Conservation (phyloP, 1,140 invertebrate species). For the Monomorium pharaonis region DNA sequence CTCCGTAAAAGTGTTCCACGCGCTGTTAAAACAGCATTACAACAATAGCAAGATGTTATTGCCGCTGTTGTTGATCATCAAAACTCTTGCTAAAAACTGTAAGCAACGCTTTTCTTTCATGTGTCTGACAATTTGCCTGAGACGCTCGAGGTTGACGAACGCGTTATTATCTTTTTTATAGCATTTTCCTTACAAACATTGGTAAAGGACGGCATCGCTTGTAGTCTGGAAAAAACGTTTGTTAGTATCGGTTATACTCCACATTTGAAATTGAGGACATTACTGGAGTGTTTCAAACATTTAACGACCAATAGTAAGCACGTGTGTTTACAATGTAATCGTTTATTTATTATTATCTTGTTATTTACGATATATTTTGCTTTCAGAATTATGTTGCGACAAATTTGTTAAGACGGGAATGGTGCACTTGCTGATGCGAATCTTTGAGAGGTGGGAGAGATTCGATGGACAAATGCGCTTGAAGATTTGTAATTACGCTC, state of each 20-base stretch:
- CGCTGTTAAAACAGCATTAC: conserved; percentile 87
- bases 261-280: conserved; percentile 87
- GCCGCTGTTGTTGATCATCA: conserved; percentile 88
- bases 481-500: conserved; percentile 87
- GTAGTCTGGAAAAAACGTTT: conserved; percentile 88
- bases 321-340: conserved; percentile 53
- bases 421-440: conserved; percentile 86
- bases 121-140: background rate
- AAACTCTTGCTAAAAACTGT: conserved; percentile 88
- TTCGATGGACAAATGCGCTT: conserved; percentile 88
- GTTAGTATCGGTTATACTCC: conserved; percentile 87
- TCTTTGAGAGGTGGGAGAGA: conserved; percentile 89
- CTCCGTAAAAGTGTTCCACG: conserved; percentile 87
- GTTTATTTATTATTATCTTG: conserved; percentile 55
- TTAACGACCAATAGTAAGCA: conserved; percentile 88
- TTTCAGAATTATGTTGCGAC: conserved; percentile 87
- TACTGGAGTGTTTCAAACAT: conserved; percentile 88
- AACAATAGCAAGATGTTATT: conserved; percentile 87
- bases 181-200: conserved; percentile 87
- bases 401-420: conserved; percentile 88
- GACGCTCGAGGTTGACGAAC: background rate
- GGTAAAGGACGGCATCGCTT: conserved; percentile 87
- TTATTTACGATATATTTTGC: conserved; percentile 31
- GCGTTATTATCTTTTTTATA: conserved; percentile 81
- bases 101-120: conserved; percentile 74